Evolutionary conservation across 2,113 vertebrate species (phyloP).

Genomic region (Columbina picui): DNA sequence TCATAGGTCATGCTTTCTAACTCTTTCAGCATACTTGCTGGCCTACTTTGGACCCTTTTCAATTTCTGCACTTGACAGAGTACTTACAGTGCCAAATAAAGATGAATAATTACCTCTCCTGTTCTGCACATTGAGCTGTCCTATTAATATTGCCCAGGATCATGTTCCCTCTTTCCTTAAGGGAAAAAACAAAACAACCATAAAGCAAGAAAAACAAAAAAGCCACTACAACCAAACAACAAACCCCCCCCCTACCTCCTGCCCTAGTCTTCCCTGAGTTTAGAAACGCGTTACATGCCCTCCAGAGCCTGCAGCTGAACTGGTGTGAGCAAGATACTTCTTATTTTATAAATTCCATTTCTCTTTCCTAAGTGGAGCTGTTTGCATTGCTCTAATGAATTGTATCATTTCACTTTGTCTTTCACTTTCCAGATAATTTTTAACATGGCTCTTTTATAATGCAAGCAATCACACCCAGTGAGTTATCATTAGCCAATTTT

Average conservation of each 20-base stretch:
- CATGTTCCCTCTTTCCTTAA: neutral
- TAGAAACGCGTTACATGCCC: neutral
- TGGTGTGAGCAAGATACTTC: neutral
- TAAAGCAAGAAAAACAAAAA: neutral
- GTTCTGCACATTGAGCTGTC: neutral
- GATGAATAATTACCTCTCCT: neutral
- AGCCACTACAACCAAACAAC: neutral
- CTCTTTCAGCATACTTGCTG: neutral
- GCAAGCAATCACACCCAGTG: neutral
- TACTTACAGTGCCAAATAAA: neutral
- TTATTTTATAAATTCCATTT: neutral
- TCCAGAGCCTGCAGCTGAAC: neutral
- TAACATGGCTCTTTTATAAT: neutral
- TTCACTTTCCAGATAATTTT: neutral
- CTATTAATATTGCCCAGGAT: neutral
- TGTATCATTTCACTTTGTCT: neutral
- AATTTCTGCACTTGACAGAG: neutral
- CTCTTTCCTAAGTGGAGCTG: neutral
- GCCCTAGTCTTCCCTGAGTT: neutral
- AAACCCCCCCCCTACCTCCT: neutral
- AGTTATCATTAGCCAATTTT: neutral
- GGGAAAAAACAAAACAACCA: neutral
- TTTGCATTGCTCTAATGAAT: neutral
- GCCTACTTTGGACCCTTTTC: neutral
- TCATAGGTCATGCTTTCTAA: constrained; percentile 27